phyloP scores from a whole-genome alignment of 2,888 invertebrate genomes.

The Nephrotoma appendiculata region DNA sequence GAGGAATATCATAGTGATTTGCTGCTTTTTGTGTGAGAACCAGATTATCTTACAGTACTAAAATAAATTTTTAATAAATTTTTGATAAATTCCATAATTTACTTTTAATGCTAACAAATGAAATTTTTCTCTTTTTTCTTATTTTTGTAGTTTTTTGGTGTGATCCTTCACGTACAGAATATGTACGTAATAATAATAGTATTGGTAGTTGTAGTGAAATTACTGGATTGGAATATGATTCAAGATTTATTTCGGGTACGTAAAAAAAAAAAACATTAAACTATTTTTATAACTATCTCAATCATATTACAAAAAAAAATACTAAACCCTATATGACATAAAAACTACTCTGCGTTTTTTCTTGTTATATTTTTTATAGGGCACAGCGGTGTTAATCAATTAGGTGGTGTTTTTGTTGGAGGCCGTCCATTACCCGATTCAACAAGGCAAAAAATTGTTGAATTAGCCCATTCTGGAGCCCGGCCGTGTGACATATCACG shows the following conservation, averaged over 20 bases:
- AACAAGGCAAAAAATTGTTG: conserved; percentile 96
- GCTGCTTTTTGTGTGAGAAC: too few species aligned
- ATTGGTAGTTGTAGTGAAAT: neutral
- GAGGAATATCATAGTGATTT: too few species aligned
- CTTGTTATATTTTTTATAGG: conserved; percentile 36
- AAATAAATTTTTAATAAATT: neutral
- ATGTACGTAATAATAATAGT: conserved; percentile 1
- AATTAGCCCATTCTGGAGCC: conserved; percentile 94
- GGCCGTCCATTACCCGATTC: conserved; percentile 95
- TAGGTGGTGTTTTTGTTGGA: conserved; percentile 98
- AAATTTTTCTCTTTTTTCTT: neutral
- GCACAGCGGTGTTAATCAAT: conserved; percentile 98
- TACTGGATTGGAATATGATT: conserved; percentile 2
- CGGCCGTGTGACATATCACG: conserved; percentile 97
- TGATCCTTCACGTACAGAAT: neutral
- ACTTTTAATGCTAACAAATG: neutral
- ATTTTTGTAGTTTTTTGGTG: conserved; percentile 5
- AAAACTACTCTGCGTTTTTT: conserved; percentile 9
- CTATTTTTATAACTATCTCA: conserved; percentile 1
- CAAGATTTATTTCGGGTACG: conserved; percentile 2
- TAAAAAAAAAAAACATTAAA: neutral
- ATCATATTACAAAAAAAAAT: neutral
- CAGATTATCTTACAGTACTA: neutral
- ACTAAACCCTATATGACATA: conserved; percentile 5
- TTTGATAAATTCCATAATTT: neutral